Conservation (phyloP, 1,140 invertebrate species). For the Neelides sp. region DNA sequence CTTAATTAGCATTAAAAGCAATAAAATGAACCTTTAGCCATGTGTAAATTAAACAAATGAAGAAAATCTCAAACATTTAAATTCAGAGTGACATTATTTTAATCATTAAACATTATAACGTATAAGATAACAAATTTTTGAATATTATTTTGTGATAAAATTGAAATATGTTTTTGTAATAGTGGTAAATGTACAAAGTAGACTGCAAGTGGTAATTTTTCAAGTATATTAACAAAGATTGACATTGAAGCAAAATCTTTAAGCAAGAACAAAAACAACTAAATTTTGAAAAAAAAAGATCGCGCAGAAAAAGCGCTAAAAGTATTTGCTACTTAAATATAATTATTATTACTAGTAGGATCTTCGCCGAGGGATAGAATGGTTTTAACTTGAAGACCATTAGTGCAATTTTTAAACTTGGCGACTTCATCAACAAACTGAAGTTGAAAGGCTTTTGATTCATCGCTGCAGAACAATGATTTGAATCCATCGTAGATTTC, state of each 20-base stretch:
- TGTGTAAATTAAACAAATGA: not conserved
- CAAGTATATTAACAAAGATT: too few relatives aligned
- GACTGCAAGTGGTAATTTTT: too few relatives aligned
- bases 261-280: too few relatives aligned
- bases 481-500: slow-evolving; percentile 25
- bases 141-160: not conserved
- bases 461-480: slow-evolving; percentile 7
- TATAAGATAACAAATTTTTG: not conserved
- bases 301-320: not conserved
- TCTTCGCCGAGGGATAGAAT: slow-evolving; percentile 6
- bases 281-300: not conserved
- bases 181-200: too few relatives aligned
- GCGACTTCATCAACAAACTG: slow-evolving; percentile 21
- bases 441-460: slow-evolving; percentile 13
- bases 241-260: too few relatives aligned
- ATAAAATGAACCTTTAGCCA: not conserved
- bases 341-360: not conserved
- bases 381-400: slow-evolving; percentile 7
- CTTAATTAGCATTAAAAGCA: not conserved
- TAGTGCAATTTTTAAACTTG: slow-evolving; percentile 12
- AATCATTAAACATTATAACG: not conserved
- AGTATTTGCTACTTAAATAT: not conserved
- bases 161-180: too few relatives aligned
- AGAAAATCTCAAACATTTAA: not conserved
- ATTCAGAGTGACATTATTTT: not conserved